Conservation (phyloP, 2,797 vertebrate genomes). For the Rousettus madagascariensis region DNA sequence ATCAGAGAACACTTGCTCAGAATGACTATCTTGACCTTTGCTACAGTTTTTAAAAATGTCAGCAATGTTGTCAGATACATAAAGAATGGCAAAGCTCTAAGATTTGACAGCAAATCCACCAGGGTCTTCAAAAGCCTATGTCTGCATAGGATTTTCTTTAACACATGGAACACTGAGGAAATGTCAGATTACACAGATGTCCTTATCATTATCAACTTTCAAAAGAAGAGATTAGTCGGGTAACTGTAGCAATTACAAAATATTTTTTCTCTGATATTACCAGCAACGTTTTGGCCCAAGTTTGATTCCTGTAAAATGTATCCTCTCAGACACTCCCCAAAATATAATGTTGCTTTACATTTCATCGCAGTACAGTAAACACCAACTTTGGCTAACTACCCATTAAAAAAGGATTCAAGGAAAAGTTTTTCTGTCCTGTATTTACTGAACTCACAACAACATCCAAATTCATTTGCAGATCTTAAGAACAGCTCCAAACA, state of each 20-base stretch:
- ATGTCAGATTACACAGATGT: not conserved
- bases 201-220: not conserved
- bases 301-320: not conserved
- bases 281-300: not conserved
- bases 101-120: not conserved
- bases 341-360: not conserved
- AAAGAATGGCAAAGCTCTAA: constrained; percentile 21
- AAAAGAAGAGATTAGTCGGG: not conserved
- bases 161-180: not conserved
- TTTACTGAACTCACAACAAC: not conserved
- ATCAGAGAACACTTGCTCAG: not conserved
- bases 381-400: not conserved
- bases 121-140: not conserved
- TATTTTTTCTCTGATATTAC: not conserved
- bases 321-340: not conserved
- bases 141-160: not conserved
- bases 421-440: not conserved
- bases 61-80: not conserved
- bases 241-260: not conserved
- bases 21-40: not conserved
- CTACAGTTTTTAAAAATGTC: not conserved
- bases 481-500: not conserved
- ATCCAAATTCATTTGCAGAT: not conserved
- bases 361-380: not conserved
- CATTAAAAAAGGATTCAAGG: not conserved